Conservation (phyloP, 2,797 vertebrate genomes). For the Tragopan temminckii region DNA sequence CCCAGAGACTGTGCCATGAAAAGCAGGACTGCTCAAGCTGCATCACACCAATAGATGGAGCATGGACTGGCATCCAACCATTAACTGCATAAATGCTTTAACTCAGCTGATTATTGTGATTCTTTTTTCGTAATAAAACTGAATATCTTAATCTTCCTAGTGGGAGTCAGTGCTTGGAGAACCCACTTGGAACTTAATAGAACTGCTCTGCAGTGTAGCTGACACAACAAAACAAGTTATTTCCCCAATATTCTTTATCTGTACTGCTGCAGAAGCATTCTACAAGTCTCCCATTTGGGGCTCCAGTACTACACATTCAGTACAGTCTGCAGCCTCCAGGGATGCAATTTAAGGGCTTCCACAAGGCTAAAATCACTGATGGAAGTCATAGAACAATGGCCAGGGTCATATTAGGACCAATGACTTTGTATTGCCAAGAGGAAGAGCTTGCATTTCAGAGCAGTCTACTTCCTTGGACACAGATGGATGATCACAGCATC, state of each 20-base stretch:
- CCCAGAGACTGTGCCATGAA: neutral
- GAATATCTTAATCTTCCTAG: neutral
- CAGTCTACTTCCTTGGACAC: conserved; percentile 14
- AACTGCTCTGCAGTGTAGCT: neutral
- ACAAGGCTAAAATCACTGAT: neutral
- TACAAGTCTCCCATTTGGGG: neutral
- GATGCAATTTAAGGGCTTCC: neutral
- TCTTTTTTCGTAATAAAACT: neutral
- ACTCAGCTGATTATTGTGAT: neutral
- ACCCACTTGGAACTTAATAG: neutral
- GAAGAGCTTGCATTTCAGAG: conserved; percentile 20
- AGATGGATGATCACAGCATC: neutral
- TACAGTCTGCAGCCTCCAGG: neutral
- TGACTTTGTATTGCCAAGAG: neutral
- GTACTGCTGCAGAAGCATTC: neutral
- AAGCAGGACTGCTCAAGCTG: neutral
- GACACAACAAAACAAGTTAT: neutral
- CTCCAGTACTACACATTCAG: neutral
- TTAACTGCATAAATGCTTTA: neutral
- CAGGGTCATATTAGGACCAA: neutral
- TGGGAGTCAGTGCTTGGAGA: neutral
- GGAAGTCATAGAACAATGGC: neutral
- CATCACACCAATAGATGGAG: accelerated
- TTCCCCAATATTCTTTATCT: neutral
- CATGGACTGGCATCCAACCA: neutral